Evolutionary conservation across 1,140 invertebrate species (phyloP).

Genomic region (Drosophila albomicans): DNA sequence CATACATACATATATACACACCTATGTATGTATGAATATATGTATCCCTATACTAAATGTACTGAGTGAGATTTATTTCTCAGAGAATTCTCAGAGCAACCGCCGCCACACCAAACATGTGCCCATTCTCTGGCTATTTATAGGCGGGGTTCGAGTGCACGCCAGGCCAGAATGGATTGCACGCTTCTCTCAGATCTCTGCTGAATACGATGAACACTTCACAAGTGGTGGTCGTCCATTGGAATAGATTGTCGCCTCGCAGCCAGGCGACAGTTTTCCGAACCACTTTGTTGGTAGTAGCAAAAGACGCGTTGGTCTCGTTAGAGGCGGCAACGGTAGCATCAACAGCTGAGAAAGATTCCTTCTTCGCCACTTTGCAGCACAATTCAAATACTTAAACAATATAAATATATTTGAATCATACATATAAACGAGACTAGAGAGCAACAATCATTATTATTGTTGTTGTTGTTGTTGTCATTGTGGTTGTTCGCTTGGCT

Average conservation of each 20-base stretch:
- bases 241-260: conserved; percentile 48
- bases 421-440: conserved; percentile 6
- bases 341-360: conserved; percentile 24
- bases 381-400: conserved; percentile 21
- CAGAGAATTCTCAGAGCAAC: conserved; percentile 20
- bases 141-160: conserved; percentile 63
- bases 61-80: conserved; percentile 36
- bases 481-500: conserved; percentile 68
- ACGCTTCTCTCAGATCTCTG: conserved; percentile 42
- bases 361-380: conserved; percentile 12
- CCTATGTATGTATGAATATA: not conserved
- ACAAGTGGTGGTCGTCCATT: conserved; percentile 75
- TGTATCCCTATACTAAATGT: conserved; percentile 10
- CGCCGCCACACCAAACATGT: conserved; percentile 56
- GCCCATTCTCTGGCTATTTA: conserved; percentile 77
- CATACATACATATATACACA: not conserved
- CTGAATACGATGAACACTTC: conserved; percentile 51
- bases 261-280: conserved; percentile 52
- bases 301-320: conserved; percentile 65
- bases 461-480: conserved; percentile 16
- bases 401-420: conserved; percentile 14
- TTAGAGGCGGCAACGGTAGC: conserved; percentile 16
- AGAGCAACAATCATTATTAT: conserved; percentile 22
- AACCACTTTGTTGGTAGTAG: conserved; percentile 56
- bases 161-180: conserved; percentile 71